Evolutionary conservation across 2,888 invertebrate genomes (phyloP).

Genomic region (Tanytarsus gracilentus): DNA sequence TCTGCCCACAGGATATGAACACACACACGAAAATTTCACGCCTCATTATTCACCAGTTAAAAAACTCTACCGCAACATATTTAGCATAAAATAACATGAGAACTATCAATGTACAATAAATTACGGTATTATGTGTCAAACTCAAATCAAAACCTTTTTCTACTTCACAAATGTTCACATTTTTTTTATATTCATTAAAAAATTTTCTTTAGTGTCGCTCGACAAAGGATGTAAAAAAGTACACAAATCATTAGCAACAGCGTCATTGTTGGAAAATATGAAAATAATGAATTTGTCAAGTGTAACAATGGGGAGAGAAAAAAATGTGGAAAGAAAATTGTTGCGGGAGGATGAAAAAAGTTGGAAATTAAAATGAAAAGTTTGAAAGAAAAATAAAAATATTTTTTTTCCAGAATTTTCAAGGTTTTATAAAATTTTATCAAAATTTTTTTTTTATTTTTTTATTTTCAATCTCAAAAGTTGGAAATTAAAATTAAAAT

Average conservation of each 20-base stretch:
- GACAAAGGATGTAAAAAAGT: background rate
- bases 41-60: background rate
- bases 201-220: background rate
- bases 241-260: constrained; percentile 2
- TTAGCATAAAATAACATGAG: background rate
- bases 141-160: background rate
- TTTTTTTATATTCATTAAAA: background rate
- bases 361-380: too few relatives aligned
- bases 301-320: background rate
- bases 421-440: too few relatives aligned
- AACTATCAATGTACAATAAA: background rate
- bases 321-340: too few relatives aligned
- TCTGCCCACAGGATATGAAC: background rate
- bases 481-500: too few relatives aligned
- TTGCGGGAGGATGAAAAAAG: too few relatives aligned
- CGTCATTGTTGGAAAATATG: background rate
- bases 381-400: too few relatives aligned
- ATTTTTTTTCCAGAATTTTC: too few relatives aligned
- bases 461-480: too few relatives aligned
- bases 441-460: too few relatives aligned
- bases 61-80: constrained; percentile 6
- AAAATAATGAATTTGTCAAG: background rate
- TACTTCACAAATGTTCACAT: constrained; percentile 4
- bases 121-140: background rate
- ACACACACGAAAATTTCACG: too few relatives aligned